Percentiles rank a stretch among this genome's conserved stretches.
phyloP scores from a whole-genome alignment of 2,797 vertebrate species.

The Sebastes vulpes region DNA sequence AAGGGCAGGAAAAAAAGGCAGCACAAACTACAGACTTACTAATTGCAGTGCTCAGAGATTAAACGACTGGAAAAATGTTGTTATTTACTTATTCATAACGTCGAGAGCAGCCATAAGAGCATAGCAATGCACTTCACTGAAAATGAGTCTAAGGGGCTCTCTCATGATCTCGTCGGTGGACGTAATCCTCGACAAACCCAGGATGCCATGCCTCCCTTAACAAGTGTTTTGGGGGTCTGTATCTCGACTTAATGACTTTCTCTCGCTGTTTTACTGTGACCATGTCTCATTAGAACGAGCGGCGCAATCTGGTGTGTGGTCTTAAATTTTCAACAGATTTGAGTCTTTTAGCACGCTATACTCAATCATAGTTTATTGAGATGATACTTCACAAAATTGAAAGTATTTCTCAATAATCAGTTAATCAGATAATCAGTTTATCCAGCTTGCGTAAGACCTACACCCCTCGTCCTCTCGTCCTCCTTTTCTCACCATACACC shows the following conservation, averaged over 20 bases:
- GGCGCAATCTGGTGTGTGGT: slow-evolving; percentile 23
- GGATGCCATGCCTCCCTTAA: slow-evolving; percentile 66
- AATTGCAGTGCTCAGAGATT: slow-evolving; percentile 93
- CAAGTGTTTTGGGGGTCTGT: slow-evolving; percentile 60
- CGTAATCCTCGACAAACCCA: slow-evolving; percentile 63
- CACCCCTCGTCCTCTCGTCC: slow-evolving; percentile 2
- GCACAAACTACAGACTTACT: slow-evolving; percentile 91
- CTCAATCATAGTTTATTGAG: slow-evolving; percentile 8
- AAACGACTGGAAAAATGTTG: slow-evolving; percentile 83
- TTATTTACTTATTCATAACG: slow-evolving; percentile 86
- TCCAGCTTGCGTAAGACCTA: slow-evolving; percentile 13
- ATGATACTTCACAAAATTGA: slow-evolving; percentile 7
- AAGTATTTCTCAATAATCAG: slow-evolving; percentile 14
- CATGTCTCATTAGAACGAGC: slow-evolving; percentile 45
- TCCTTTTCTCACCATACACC: slow-evolving; percentile 7
- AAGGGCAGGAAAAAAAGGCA: slow-evolving; percentile 78
- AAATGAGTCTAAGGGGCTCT: slow-evolving; percentile 59
- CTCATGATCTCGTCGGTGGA: slow-evolving; percentile 61
- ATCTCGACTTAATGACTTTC: slow-evolving; percentile 69
- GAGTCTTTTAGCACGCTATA: background rate
- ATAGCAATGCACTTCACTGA: slow-evolving; percentile 52
- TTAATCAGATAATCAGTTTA: slow-evolving; percentile 40
- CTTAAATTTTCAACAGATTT: slow-evolving; percentile 53
- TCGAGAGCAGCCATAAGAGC: slow-evolving; percentile 60
- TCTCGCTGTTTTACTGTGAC: slow-evolving; percentile 48